Evolutionary conservation across 2,888 invertebrate genomes (phyloP), one percentile per base, ranked within the genome.

Genomic region (Eledone cirrhosa): DNA sequence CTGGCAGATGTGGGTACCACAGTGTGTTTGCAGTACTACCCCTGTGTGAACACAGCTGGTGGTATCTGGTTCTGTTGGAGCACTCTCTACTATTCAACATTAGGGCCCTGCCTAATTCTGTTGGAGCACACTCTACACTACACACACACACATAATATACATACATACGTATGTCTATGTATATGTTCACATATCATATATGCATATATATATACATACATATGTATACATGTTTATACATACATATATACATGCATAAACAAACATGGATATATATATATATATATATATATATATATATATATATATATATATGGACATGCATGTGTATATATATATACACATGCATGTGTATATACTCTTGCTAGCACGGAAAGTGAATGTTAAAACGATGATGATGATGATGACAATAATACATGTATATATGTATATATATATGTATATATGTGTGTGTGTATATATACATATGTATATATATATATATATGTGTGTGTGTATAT

Each of bases 1-100:
- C 78, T 48, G 81, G 79, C 76, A 94, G 94, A 93, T 93, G 94
- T 94, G 97, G 97, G 96, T 95, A 94, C 96, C 97, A 96, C 96
- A 94, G 96, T 96, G 97, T 95, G 97, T 95, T 97, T 95, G 94
- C 97, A 95, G 94, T 94, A 80, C 80, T 78, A 48, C 69, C 24
- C 69, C 77, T 72, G 53, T 89, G 89, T 90, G 90, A 90, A 90
- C 90, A 90, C 90, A 90, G 89, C 89, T 90, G 89, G 90, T 90
- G 90, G 90, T 90, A 90, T 89, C 90, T 90, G 89, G 88, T 88
- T 84, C 83, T 83, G 78, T 80, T 72, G 67, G 81, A 82, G 83
- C 77, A 33, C 29, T 72, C 22, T 72, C 72, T n/a, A 31, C 72
- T 41, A n/a, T n/a, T n/a, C n/a, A n/a, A n/a, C 41, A 41, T 41